Percentiles rank a stretch among this genome's conserved stretches.
Evolutionary conservation across 2,113 vertebrate genomes (phyloP).

Genomic region (Mus spicilegus): DNA sequence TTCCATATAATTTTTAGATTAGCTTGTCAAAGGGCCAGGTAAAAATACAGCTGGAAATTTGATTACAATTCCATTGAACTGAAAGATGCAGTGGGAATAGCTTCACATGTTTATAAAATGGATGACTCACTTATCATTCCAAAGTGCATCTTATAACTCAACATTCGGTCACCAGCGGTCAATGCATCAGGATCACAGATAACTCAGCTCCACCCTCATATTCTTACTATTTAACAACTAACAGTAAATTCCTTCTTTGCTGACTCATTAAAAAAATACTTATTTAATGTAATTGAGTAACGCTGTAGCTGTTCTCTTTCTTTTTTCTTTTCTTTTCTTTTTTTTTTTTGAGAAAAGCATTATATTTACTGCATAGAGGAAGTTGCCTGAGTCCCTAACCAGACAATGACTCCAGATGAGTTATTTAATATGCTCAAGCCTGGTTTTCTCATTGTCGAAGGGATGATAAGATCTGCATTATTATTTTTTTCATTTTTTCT

Average conservation of each 20-base stretch:
- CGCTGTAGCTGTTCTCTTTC: too few species aligned
- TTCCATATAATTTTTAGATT: conserved; percentile 24
- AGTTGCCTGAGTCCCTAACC: neutral
- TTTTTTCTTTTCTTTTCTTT: too few species aligned
- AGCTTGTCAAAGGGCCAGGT: neutral
- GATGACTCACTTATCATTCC: neutral
- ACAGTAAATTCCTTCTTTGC: neutral
- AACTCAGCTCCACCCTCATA: neutral
- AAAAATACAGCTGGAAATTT: conserved; percentile 24
- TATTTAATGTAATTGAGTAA: too few species aligned
- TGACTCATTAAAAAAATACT: too few species aligned
- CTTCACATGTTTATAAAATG: neutral
- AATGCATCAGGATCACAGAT: neutral
- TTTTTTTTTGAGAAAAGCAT: neutral
- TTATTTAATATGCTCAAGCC: neutral
- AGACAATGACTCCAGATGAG: neutral
- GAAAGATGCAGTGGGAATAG: neutral
- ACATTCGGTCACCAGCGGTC: neutral
- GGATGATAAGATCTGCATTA: neutral
- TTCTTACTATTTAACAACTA: conserved; percentile 1
- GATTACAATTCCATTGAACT: conserved; percentile 8
- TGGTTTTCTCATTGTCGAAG: neutral
- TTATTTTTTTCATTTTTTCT: neutral
- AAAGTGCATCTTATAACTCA: neutral
- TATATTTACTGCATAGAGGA: neutral